Conservation (phyloP, 2,797 vertebrate genomes). For the Rhynchonycteris naso region DNA sequence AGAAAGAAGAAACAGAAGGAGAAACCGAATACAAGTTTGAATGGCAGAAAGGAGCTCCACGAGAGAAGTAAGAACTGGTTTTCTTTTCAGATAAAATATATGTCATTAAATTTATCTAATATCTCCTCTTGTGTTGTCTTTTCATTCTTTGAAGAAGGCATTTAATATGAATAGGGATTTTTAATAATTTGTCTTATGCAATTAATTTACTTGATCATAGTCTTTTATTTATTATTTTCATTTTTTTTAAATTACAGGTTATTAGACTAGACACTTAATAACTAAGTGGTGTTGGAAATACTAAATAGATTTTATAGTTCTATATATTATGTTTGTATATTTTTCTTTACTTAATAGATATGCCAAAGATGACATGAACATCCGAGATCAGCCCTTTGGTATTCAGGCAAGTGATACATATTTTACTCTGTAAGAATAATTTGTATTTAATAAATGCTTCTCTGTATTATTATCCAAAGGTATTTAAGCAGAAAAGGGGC, state of each 20-base stretch:
- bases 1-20: slow-evolving; percentile 95
- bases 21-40: slow-evolving; percentile 98
- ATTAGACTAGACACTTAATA: background rate
- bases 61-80: slow-evolving; percentile 93
- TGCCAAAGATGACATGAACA: slow-evolving; percentile 99
- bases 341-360: slow-evolving; percentile 88
- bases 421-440: slow-evolving; percentile 72
- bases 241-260: slow-evolving; percentile 48
- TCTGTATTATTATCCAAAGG: slow-evolving; percentile 43
- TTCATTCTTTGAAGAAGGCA: slow-evolving; percentile 35
- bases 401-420: slow-evolving; percentile 92
- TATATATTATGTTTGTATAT: slow-evolving; percentile 28
- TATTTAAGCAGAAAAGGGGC: slow-evolving; percentile 19
- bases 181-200: background rate
- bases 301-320: background rate
- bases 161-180: background rate
- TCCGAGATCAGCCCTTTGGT: slow-evolving; percentile 99
- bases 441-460: slow-evolving; percentile 69
- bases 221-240: background rate
- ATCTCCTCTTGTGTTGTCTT: background rate
- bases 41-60: slow-evolving; percentile 98
- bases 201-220: background rate
- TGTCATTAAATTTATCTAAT: slow-evolving; percentile 17
- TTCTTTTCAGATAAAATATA: background rate
- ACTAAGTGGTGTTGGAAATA: slow-evolving; percentile 19